A percentile compares a stretch with the other conserved stretches of the same genome.
phyloP scores from a whole-genome alignment of 2,888 invertebrate genomes.

The Rhagonycha fulva region DNA sequence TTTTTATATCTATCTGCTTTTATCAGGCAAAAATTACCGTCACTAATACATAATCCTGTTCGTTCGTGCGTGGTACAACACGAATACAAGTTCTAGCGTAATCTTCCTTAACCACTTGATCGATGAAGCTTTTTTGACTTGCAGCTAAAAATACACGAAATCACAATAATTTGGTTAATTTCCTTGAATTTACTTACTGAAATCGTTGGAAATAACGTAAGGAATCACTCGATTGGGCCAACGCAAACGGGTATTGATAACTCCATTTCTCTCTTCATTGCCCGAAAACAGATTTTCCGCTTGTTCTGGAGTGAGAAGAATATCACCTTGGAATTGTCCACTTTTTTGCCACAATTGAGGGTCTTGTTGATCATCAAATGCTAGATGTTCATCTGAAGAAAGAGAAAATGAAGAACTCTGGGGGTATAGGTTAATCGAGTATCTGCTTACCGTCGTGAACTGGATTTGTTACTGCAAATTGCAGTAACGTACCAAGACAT shows the following conservation, averaged over 20 bases:
- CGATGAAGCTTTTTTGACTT: neutral
- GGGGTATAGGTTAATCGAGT: too few relatives aligned
- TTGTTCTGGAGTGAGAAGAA: conserved; percentile 9
- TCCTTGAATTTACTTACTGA: neutral
- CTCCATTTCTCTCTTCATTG: neutral
- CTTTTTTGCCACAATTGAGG: conserved; percentile 6
- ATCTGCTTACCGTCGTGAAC: neutral
- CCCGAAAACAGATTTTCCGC: neutral
- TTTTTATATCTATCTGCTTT: neutral
- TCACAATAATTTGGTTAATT: neutral
- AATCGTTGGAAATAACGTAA: neutral
- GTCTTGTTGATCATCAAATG: neutral
- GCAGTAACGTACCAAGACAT: neutral
- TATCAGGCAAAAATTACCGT: neutral
- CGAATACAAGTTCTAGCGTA: neutral
- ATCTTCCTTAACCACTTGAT: neutral
- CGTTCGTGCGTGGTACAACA: neutral
- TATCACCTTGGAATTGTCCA: conserved; percentile 14
- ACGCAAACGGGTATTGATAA: neutral
- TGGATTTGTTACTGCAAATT: neutral
- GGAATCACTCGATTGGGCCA: neutral
- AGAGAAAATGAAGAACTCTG: neutral
- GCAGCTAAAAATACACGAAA: neutral
- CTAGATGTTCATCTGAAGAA: neutral
- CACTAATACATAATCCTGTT: neutral